Conservation (phyloP, 2,888 invertebrate species). For the Oxycera nigricornis region DNA sequence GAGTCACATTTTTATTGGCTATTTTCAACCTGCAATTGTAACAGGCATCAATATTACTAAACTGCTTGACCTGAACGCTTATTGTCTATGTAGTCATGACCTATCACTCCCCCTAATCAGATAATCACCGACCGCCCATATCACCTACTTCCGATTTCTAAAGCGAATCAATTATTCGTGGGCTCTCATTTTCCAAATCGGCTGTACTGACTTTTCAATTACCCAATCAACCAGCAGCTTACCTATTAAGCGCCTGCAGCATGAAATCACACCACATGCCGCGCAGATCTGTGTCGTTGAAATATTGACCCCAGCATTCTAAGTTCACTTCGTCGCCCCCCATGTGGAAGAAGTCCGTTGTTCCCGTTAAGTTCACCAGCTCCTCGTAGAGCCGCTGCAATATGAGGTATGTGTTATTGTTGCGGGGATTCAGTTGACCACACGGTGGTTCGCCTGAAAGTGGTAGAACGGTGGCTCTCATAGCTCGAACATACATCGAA, state of each 20-base stretch:
- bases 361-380: conserved; percentile 74
- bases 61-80: no score
- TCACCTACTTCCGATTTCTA: no score
- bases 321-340: conserved; percentile 76
- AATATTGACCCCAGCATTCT: conserved; percentile 78
- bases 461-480: background rate
- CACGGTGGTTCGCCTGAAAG: conserved; percentile 76
- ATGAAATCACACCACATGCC: conserved; percentile 83
- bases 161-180: no score
- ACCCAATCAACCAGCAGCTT: background rate
- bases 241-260: conserved; percentile 67
- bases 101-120: no score
- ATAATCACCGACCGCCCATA: no score
- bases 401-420: conserved; percentile 77
- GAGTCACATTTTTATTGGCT: conserved; percentile 58
- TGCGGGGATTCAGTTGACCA: conserved; percentile 83
- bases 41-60: no score
- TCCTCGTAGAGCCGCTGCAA: conserved; percentile 78
- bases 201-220: no score
- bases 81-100: no score
- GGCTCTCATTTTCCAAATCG: no score
- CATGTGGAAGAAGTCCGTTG: conserved; percentile 81
- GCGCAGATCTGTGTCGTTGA: conserved; percentile 78
- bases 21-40: conserved; percentile 56
- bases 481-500: background rate